Conservation (phyloP, 2,113 vertebrate genomes). For the human region DNA sequence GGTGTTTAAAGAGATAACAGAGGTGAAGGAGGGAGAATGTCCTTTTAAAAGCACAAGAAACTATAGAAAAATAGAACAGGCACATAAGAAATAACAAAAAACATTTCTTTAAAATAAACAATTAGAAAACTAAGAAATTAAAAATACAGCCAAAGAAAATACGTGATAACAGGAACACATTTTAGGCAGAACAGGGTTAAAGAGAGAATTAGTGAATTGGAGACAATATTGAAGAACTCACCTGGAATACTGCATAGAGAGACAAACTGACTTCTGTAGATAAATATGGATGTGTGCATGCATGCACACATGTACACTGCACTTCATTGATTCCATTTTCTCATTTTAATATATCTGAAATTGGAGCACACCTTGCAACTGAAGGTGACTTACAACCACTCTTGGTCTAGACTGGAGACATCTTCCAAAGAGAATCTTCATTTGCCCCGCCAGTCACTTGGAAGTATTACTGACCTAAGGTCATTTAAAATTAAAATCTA, state of each 20-base stretch:
- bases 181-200: not conserved
- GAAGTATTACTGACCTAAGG: accelerated
- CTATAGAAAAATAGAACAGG: not conserved
- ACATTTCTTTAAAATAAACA: not conserved
- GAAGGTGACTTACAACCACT: not conserved
- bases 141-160: not conserved
- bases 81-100: not conserved
- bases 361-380: accelerated
- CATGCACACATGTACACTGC: accelerated
- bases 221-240: not conserved
- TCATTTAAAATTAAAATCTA: not conserved
- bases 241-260: too few relatives aligned
- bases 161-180: not conserved
- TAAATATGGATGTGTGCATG: accelerated
- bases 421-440: not conserved
- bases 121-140: not conserved
- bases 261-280: accelerated
- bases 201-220: not conserved
- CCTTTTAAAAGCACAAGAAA: not conserved
- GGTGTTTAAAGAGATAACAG: not conserved
- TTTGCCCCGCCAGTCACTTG: not conserved
- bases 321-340: too few relatives aligned
- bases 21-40: not conserved
- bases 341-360: not conserved
- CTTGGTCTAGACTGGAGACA: too few relatives aligned